phyloP scores from a whole-genome alignment of 2,888 invertebrate species.

The Troides helena region DNA sequence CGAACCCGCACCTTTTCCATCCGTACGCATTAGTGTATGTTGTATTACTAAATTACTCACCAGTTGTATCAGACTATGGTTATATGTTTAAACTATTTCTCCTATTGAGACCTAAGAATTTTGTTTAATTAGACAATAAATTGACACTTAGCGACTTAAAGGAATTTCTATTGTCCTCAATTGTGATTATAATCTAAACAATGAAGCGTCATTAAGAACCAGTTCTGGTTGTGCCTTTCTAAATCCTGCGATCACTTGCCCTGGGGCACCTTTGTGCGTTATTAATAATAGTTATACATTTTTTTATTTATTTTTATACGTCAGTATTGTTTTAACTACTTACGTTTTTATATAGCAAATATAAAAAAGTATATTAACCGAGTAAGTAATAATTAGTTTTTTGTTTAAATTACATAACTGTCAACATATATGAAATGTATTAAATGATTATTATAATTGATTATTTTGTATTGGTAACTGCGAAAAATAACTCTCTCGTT shows the following conservation, averaged over 20 bases:
- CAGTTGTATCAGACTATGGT: neutral
- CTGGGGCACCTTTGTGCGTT: neutral
- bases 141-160: conserved; percentile 10
- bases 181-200: conserved; percentile 29
- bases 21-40: neutral
- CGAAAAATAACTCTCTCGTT: too few species aligned
- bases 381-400: too few species aligned
- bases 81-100: neutral
- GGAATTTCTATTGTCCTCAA: conserved; percentile 29
- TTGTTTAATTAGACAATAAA: conserved; percentile 28
- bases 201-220: conserved; percentile 28
- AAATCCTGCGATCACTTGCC: conserved; percentile 23
- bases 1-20: too few species aligned
- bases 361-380: neutral
- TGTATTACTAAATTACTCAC: neutral
- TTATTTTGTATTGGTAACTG: too few species aligned
- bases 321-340: neutral
- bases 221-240: conserved; percentile 28
- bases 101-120: conserved; percentile 22
- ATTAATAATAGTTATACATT: conserved; percentile 22
- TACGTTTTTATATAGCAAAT: conserved; percentile 2
- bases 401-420: too few species aligned
- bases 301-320: conserved; percentile 8
- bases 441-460: too few species aligned
- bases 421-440: neutral